Conservation (phyloP, 2,113 vertebrate genomes). For the Seriola aureovittata region DNA sequence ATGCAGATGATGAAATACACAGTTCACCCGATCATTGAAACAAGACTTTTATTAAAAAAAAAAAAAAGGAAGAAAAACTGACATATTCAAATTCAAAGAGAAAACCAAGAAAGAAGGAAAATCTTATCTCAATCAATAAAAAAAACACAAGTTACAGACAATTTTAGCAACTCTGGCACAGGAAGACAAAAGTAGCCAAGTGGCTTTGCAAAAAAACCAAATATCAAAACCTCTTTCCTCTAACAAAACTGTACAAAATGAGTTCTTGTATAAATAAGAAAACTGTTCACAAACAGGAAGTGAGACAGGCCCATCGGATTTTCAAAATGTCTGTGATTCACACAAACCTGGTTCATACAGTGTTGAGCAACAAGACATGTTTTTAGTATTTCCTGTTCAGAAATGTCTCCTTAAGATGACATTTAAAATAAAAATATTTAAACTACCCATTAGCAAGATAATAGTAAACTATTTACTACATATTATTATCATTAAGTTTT, state of each 20-base stretch:
- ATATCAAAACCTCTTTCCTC: conserved; percentile 83
- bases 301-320: conserved; percentile 59
- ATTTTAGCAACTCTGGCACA: conserved; percentile 84
- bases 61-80: conserved; percentile 73
- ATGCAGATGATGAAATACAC: conserved; percentile 8
- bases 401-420: background rate
- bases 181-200: conserved; percentile 83
- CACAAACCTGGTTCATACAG: conserved; percentile 52
- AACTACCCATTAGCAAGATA: conserved; percentile 16
- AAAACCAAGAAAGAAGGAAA: conserved; percentile 80
- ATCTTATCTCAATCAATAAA: conserved; percentile 77
- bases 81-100: conserved; percentile 83
- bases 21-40: conserved; percentile 58
- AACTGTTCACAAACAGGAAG: conserved; percentile 79
- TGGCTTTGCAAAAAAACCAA: conserved; percentile 82
- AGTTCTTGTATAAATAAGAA: conserved; percentile 87
- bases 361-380: conserved; percentile 1
- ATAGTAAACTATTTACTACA: background rate
- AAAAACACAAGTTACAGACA: conserved; percentile 78
- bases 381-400: conserved; percentile 5
- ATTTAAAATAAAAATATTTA: background rate
- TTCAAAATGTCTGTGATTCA: conserved; percentile 60
- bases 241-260: conserved; percentile 86
- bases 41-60: conserved; percentile 82
- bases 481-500: background rate